phyloP scores from a whole-genome alignment of 2,113 vertebrate species.

The Ardeotis arabs region DNA sequence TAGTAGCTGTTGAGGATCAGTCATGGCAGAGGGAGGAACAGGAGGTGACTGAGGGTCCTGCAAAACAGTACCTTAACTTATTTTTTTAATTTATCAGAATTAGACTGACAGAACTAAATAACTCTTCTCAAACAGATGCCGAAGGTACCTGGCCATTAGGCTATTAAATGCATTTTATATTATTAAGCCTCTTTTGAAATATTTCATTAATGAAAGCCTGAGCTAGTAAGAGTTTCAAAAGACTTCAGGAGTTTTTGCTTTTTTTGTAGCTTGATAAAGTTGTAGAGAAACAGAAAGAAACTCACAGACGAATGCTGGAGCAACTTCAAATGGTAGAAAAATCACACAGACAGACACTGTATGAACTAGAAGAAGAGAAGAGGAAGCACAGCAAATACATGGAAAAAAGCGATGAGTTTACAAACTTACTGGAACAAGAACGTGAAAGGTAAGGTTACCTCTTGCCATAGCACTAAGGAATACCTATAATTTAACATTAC shows the following conservation, averaged over 20 bases:
- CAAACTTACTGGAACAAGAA: slow-evolving; percentile 85
- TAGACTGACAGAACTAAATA: not conserved
- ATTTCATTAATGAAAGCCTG: not conserved
- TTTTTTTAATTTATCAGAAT: not conserved
- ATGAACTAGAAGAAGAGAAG: slow-evolving; percentile 84
- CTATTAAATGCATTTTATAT: not conserved
- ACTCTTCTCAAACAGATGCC: not conserved
- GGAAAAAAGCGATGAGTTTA: slow-evolving; percentile 83
- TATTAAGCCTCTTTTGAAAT: not conserved
- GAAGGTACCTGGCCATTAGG: not conserved
- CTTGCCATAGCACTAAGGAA: not conserved
- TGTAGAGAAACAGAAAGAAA: slow-evolving; percentile 80
- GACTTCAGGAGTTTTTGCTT: slow-evolving; percentile 5
- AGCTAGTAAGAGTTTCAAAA: slow-evolving; percentile 1
- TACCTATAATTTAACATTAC: not conserved
- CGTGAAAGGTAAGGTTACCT: slow-evolving; percentile 85
- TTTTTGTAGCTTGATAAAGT: slow-evolving; percentile 83
- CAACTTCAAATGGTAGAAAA: slow-evolving; percentile 83
- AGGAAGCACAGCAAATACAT: slow-evolving; percentile 81
- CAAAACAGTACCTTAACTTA: not conserved
- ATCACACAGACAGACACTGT: slow-evolving; percentile 79
- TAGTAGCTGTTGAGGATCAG: not conserved
- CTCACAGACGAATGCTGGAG: slow-evolving; percentile 78
- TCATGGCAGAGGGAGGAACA: not conserved
- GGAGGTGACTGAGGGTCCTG: not conserved